phyloP scores from a whole-genome alignment of 1,140 invertebrate species.

The Aphaenogaster floridana region DNA sequence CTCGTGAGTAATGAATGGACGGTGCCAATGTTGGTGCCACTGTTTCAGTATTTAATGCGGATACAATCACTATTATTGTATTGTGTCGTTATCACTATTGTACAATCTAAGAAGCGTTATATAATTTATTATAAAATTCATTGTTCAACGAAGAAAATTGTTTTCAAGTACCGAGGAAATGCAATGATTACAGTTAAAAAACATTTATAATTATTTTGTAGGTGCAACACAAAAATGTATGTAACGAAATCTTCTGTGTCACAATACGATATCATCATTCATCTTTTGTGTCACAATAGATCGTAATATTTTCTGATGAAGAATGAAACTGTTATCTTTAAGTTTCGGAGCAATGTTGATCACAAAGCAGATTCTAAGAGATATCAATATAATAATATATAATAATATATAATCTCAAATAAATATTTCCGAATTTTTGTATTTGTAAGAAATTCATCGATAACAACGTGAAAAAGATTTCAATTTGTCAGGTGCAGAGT shows the following conservation, averaged over 20 bases:
- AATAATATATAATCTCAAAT: background rate
- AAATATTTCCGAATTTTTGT: background rate
- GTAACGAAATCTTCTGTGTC: background rate
- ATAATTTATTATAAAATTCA: background rate
- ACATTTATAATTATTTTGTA: conserved; percentile 8
- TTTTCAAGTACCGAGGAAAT: background rate
- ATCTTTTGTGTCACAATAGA: background rate
- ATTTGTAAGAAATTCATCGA: background rate
- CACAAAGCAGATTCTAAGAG: background rate
- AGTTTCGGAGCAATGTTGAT: background rate
- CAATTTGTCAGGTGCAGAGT: conserved; percentile 3
- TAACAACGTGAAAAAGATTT: background rate
- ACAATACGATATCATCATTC: background rate
- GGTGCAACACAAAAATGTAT: background rate
- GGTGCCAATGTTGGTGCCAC: background rate
- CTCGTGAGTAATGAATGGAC: conserved; percentile 24
- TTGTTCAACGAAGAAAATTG: background rate
- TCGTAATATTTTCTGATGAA: background rate
- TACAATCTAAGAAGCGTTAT: background rate
- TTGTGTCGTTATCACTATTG: background rate
- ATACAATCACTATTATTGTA: background rate
- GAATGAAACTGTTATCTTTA: background rate
- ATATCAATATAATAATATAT: background rate
- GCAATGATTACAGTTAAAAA: background rate
- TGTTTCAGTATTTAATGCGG: background rate